phyloP scores from a whole-genome alignment of 2,113 vertebrate species.

The Leptobrachium leishanense region DNA sequence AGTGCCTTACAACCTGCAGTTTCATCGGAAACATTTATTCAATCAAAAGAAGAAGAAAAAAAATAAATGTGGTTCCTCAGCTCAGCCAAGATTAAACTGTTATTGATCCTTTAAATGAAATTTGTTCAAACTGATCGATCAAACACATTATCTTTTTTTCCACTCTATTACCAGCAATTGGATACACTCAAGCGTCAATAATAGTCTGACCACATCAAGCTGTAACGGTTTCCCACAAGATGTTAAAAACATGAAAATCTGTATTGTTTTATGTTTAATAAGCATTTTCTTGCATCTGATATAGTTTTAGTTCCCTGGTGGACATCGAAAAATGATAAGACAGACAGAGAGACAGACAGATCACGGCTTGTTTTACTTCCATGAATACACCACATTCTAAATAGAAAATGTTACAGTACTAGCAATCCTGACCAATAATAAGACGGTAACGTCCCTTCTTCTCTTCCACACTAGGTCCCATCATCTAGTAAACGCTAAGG shows the following conservation, averaged over 20 bases:
- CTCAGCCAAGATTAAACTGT: slow-evolving; percentile 97
- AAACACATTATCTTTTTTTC: slow-evolving; percentile 95
- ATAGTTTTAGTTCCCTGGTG: too few relatives aligned
- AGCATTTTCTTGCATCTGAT: too few relatives aligned
- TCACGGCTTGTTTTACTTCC: too few relatives aligned
- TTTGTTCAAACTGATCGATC: slow-evolving; percentile 99
- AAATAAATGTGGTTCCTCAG: slow-evolving; percentile 91
- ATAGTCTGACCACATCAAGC: slow-evolving; percentile 77
- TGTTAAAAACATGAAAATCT: slow-evolving; percentile 53
- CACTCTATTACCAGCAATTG: slow-evolving; percentile 94
- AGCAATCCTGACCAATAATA: too few relatives aligned
- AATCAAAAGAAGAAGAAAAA: slow-evolving; percentile 94
- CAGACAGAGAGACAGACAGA: too few relatives aligned
- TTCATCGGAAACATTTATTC: slow-evolving; percentile 84
- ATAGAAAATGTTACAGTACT: too few relatives aligned
- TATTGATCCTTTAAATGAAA: slow-evolving; percentile 99
- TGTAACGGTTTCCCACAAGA: slow-evolving; percentile 69
- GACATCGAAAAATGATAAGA: too few relatives aligned
- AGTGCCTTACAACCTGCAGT: slow-evolving; percentile 68
- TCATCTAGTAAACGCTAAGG: too few relatives aligned
- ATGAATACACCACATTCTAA: too few relatives aligned
- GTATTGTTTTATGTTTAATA: neutral
- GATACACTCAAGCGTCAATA: slow-evolving; percentile 87
- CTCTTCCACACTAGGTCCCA: too few relatives aligned
- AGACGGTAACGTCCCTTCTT: too few relatives aligned